Percentiles rank a stretch among this genome's conserved stretches.
Conservation (phyloP, 2,888 invertebrate genomes). For the Drepana falcataria region DNA sequence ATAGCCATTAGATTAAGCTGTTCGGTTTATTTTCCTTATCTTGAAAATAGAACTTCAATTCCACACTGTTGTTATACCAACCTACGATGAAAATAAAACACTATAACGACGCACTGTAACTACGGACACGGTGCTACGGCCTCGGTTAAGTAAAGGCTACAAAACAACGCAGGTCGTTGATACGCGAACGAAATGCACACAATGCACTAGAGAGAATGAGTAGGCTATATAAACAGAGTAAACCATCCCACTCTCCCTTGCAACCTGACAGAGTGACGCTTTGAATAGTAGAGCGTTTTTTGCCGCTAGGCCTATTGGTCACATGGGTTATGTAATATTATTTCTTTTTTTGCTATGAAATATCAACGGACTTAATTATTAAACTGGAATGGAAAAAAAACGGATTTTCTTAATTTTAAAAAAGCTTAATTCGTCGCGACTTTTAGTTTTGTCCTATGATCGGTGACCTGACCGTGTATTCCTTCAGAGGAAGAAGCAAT, state of each 20-base stretch:
- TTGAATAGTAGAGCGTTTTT: background rate
- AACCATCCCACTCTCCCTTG: conserved; percentile 31
- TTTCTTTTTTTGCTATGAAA: conserved; percentile 2
- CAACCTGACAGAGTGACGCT: conserved; percentile 28
- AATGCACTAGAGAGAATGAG: conserved; percentile 51
- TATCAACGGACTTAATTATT: background rate
- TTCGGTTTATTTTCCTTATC: no score
- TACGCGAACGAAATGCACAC: conserved; percentile 51
- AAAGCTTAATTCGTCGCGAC: no score
- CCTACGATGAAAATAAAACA: conserved; percentile 51
- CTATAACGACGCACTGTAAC: conserved; percentile 46
- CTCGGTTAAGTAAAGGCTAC: conserved; percentile 49
- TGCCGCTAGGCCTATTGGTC: background rate
- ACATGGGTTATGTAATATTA: background rate
- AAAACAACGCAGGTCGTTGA: conserved; percentile 67
- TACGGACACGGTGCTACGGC: conserved; percentile 44
- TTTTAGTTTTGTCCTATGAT: no score
- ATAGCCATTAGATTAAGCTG: no score
- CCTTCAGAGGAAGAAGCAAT: no score
- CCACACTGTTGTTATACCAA: no score
- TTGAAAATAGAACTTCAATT: no score
- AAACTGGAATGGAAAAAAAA: no score
- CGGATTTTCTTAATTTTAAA: no score
- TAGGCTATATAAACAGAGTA: conserved; percentile 60
- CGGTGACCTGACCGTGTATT: no score